phyloP scores from a whole-genome alignment of 1,140 invertebrate genomes.

The Drosophila bocqueti region DNA sequence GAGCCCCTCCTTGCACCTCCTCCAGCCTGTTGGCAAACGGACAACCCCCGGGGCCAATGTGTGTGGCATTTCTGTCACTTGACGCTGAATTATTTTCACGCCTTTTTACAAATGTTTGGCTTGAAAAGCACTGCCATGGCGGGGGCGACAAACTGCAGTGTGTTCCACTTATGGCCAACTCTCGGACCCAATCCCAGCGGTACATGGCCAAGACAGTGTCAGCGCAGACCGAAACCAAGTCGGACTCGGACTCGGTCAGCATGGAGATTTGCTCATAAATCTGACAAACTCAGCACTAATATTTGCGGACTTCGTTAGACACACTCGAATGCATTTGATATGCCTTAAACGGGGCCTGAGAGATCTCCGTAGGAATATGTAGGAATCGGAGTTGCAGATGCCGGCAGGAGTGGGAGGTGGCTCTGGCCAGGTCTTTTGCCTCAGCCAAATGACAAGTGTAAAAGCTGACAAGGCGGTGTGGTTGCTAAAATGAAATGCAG shows the following conservation, averaged over 20 bases:
- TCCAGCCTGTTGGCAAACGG: neutral
- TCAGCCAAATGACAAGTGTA: conserved; percentile 72
- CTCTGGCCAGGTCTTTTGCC: conserved; percentile 30
- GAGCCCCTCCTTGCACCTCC: neutral
- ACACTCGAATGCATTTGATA: conserved; percentile 84
- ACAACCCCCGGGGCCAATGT: conserved; percentile 51
- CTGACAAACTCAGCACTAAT: conserved; percentile 84
- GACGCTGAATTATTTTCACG: conserved; percentile 84
- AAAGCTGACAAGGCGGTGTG: conserved; percentile 72
- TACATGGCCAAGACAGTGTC: conserved; percentile 18
- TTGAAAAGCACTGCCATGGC: conserved; percentile 73
- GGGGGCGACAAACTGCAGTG: conserved; percentile 69
- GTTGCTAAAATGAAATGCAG: conserved; percentile 73
- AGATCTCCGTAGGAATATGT: conserved; percentile 25
- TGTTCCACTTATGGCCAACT: conserved; percentile 79
- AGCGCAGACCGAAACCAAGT: conserved; percentile 17
- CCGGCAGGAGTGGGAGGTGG: conserved; percentile 3
- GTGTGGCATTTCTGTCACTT: conserved; percentile 84
- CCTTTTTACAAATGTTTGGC: conserved; percentile 83
- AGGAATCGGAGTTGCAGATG: conserved; percentile 13
- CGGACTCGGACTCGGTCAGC: conserved; percentile 62
- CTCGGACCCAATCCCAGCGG: conserved; percentile 45
- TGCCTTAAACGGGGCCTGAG: conserved; percentile 79
- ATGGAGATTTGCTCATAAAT: conserved; percentile 84
- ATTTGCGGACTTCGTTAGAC: conserved; percentile 83